Conservation (phyloP, 1,140 invertebrate genomes). For the Gonatopus flavifemur region DNA sequence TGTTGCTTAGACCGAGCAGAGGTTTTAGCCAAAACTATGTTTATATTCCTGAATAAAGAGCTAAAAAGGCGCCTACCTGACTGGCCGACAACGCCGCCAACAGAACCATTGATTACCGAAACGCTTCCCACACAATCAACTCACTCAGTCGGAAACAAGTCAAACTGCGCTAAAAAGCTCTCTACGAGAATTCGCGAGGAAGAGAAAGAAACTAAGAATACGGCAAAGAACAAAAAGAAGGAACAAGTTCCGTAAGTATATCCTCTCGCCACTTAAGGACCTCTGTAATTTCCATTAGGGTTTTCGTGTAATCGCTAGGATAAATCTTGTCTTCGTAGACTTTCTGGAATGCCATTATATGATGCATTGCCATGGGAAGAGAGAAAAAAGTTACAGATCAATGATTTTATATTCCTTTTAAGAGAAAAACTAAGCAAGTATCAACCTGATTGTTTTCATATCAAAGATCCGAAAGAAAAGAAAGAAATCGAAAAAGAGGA, state of each 20-base stretch:
- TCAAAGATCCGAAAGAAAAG: too few relatives aligned
- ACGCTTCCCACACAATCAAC: constrained; percentile 56
- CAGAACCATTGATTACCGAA: constrained; percentile 58
- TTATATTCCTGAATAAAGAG: constrained; percentile 40
- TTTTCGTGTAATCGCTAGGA: constrained; percentile 36
- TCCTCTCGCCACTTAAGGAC: constrained; percentile 46
- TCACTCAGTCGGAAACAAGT: constrained; percentile 42
- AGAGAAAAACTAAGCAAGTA: too few relatives aligned
- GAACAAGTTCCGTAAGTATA: constrained; percentile 47
- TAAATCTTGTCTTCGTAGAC: constrained; percentile 6
- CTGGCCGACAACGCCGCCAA: too few relatives aligned
- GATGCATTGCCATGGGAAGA: constrained; percentile 11
- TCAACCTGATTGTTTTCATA: too few relatives aligned
- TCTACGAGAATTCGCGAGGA: constrained; percentile 43
- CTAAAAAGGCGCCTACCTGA: constrained; percentile 53
- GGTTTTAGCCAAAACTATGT: constrained; percentile 38
- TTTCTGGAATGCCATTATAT: constrained; percentile 18
- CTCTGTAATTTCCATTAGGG: constrained; percentile 52
- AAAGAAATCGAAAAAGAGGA: constrained; percentile 20
- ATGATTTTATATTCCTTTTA: too few relatives aligned
- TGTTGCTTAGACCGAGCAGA: constrained; percentile 30
- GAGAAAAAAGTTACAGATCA: too few relatives aligned
- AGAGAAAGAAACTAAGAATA: too few relatives aligned
- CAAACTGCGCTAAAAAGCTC: constrained; percentile 49
- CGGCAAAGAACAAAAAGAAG: too few relatives aligned